Evolutionary conservation across 2,888 invertebrate genomes (phyloP).

Genomic region (Lithophane leautieri): DNA sequence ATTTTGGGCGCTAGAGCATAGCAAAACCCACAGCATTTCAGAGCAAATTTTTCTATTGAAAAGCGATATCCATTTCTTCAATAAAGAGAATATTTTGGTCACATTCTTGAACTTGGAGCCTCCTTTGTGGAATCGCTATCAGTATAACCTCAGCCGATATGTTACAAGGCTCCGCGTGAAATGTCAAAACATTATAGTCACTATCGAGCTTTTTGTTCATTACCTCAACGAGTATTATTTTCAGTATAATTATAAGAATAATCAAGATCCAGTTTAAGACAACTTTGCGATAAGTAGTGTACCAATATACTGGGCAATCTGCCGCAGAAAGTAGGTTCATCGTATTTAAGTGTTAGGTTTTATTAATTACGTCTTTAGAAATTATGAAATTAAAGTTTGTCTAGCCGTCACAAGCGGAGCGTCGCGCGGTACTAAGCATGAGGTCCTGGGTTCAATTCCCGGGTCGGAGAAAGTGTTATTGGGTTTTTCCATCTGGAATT

Average conservation of each 20-base stretch:
- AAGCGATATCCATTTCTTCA: not conserved
- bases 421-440: no score
- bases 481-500: no score
- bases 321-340: not conserved
- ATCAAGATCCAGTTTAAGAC: not conserved
- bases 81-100: no score
- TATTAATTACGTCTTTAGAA: not conserved
- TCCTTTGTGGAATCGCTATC: slow-evolving; percentile 16
- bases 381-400: not conserved
- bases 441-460: no score
- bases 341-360: not conserved
- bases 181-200: slow-evolving; percentile 47
- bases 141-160: slow-evolving; percentile 26
- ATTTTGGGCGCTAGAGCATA: not conserved
- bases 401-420: no score
- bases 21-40: not conserved
- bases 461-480: no score
- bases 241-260: slow-evolving; percentile 6
- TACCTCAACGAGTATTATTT: slow-evolving; percentile 21
- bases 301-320: not conserved
- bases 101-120: not conserved
- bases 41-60: not conserved
- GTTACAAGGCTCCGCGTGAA: slow-evolving; percentile 56
- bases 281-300: not conserved
- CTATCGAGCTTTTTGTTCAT: slow-evolving; percentile 41